Conservation (phyloP, 2,113 vertebrate species). For the Sceloporus tristichus region DNA sequence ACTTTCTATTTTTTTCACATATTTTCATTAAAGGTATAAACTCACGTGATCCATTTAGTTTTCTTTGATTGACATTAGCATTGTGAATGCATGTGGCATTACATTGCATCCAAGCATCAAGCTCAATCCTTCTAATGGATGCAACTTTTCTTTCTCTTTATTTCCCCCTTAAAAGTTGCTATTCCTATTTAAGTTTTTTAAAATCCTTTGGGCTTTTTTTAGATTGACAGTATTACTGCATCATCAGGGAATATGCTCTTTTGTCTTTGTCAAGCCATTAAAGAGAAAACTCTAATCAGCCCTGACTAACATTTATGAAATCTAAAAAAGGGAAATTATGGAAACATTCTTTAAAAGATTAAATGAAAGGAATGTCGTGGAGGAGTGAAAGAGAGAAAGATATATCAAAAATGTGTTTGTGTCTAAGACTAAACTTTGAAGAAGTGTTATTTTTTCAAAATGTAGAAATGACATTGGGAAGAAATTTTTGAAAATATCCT, state of each 20-base stretch:
- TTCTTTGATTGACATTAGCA: conserved; percentile 38
- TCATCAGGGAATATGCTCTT: conserved; percentile 49
- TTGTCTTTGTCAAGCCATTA: conserved; percentile 4
- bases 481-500: conserved; percentile 54
- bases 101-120: conserved; percentile 23
- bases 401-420: conserved; percentile 57
- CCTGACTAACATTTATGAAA: conserved; percentile 63
- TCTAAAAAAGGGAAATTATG: conserved; percentile 50
- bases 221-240: conserved; percentile 29
- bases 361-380: neutral
- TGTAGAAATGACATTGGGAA: conserved; percentile 41
- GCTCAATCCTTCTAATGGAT: conserved; percentile 16
- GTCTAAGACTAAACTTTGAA: conserved; percentile 53
- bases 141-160: neutral
- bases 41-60: conserved; percentile 17
- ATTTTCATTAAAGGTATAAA: conserved; percentile 30
- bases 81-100: conserved; percentile 35
- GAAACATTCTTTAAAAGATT: conserved; percentile 49
- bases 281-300: conserved; percentile 53
- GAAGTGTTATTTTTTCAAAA: conserved; percentile 1
- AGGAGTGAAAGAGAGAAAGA: neutral
- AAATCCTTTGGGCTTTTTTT: conserved; percentile 47
- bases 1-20: neutral
- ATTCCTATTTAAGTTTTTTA: conserved; percentile 44
- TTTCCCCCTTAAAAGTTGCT: conserved; percentile 25